phyloP scores from a whole-genome alignment of 2,888 invertebrate species.

The Nemurella pictetii region DNA sequence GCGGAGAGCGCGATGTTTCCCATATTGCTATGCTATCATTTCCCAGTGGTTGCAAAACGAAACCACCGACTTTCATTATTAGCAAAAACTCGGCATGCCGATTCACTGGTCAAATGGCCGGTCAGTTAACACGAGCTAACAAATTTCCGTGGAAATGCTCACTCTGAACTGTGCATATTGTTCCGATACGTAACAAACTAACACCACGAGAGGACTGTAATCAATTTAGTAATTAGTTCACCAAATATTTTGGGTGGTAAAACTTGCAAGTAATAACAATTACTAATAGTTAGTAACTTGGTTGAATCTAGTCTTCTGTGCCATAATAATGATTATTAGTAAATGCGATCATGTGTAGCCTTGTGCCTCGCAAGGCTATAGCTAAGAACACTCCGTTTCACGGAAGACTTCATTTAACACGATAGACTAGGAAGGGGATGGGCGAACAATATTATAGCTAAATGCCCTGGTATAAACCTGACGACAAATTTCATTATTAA shows the following conservation, averaged over 20 bases:
- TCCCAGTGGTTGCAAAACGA: constrained; percentile 36
- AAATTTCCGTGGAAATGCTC: not conserved
- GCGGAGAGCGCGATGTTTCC: not conserved
- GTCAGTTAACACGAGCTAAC: not conserved
- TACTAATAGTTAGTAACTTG: constrained; percentile 23
- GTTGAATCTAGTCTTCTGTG: constrained; percentile 18
- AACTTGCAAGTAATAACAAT: constrained; percentile 24
- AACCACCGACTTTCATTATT: constrained; percentile 33
- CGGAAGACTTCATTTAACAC: not conserved
- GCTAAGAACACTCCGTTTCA: not conserved
- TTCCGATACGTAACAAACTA: not conserved
- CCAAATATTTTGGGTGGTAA: constrained; percentile 13
- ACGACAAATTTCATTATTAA: not conserved
- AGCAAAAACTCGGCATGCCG: constrained; percentile 20
- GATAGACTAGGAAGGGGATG: not conserved
- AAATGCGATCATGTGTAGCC: not conserved
- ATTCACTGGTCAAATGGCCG: not conserved
- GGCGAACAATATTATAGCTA: not conserved
- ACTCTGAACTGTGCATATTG: not conserved
- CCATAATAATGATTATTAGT: not conserved
- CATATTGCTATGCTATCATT: constrained; percentile 32
- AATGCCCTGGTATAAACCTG: not conserved
- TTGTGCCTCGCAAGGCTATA: not conserved
- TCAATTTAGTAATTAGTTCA: constrained; percentile 29
- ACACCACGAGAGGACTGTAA: not conserved